A percentile compares a stretch with the other conserved stretches of the same genome.
These are phyloP conservation scores for Cephus runcator DNA, from an alignment of 2,888 invertebrate species.

Conservation along the genomic window DNA sequence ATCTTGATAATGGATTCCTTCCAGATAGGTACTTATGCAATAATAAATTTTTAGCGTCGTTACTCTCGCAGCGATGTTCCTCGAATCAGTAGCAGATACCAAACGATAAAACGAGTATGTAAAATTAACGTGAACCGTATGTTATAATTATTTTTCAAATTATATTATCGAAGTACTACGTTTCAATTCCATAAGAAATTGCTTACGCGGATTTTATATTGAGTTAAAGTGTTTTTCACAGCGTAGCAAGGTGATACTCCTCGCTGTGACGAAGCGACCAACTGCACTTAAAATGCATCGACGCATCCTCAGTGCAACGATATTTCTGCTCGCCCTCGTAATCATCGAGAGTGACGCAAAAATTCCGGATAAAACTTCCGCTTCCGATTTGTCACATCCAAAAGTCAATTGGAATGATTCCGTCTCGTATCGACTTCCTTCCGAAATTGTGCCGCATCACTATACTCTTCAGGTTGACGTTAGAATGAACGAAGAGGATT, in stretches of 20 bases:
- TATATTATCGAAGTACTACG: not conserved
- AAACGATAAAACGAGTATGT: not conserved
- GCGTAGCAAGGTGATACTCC: not conserved
- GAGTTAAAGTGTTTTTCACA: not conserved
- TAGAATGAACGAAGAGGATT: slow-evolving; percentile 26
- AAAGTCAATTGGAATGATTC: not conserved
- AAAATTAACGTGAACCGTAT: not conserved
- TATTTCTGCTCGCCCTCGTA: not conserved
- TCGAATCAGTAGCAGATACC: not conserved
- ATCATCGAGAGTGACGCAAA: not conserved
- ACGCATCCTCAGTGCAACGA: not conserved
- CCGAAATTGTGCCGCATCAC: slow-evolving; percentile 67
- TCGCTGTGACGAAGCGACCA: not conserved
- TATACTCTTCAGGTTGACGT: slow-evolving; percentile 66
- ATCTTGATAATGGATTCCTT: not conserved
- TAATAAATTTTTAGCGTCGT: not conserved
- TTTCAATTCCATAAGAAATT: not conserved
- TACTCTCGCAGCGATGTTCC: not conserved
- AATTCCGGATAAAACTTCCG: not conserved
- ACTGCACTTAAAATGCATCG: not conserved
- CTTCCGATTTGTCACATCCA: not conserved
- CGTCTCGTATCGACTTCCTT: slow-evolving; percentile 68
- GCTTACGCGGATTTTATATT: no score
- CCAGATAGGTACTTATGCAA: not conserved
- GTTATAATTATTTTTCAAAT: not conserved